Conservation (phyloP, 2,888 invertebrate genomes). For the Limenitis camilla region DNA sequence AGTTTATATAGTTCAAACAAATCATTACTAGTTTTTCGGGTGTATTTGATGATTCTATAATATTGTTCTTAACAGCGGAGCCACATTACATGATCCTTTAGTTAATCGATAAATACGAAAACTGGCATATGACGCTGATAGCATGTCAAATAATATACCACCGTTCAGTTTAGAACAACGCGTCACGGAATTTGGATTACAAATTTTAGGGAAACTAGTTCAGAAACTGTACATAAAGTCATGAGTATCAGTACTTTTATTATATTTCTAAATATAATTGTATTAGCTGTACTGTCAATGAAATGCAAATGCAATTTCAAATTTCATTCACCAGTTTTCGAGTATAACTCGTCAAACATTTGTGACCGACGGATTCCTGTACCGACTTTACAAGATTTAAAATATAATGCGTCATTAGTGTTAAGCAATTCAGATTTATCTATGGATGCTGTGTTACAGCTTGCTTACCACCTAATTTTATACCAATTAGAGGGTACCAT, state of each 20-base stretch:
- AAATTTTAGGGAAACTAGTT: background rate
- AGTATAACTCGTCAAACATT: slow-evolving; percentile 5
- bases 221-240: slow-evolving; percentile 1
- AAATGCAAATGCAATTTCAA: no score
- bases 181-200: slow-evolving; percentile 10
- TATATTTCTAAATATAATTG: no score
- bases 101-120: slow-evolving; percentile 31
- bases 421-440: slow-evolving; percentile 45
- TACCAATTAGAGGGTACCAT: slow-evolving; percentile 31
- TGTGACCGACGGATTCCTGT: slow-evolving; percentile 9
- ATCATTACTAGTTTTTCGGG: no score
- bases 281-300: no score
- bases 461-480: slow-evolving; percentile 37
- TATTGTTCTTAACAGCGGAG: slow-evolving; percentile 33
- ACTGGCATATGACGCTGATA: slow-evolving; percentile 30
- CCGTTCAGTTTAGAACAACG: slow-evolving; percentile 23
- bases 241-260: no score
- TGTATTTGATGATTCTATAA: slow-evolving; percentile 35
- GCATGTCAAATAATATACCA: slow-evolving; percentile 6
- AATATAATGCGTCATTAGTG: slow-evolving; percentile 23
- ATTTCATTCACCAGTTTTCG: background rate
- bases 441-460: slow-evolving; percentile 35
- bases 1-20: no score
- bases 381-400: slow-evolving; percentile 17
- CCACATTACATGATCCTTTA: slow-evolving; percentile 30